Evolutionary conservation across 2,888 invertebrate genomes (phyloP), one percentile per base, ranked within the genome.

Genomic region (Ochropleura leucogaster): DNA sequence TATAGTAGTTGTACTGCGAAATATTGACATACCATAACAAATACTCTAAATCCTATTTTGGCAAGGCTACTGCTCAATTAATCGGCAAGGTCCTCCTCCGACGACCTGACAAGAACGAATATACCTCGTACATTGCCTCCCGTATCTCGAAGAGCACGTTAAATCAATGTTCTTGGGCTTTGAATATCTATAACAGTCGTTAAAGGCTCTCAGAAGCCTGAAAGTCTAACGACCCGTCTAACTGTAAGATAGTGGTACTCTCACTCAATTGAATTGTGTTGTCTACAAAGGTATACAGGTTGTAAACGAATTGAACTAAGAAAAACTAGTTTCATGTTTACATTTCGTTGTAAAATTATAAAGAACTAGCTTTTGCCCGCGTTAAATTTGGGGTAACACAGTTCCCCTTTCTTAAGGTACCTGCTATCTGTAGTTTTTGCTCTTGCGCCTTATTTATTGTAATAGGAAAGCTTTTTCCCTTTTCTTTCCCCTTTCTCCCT

Each of bases 161-260:
- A 79, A 82, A 79, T 79, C 78, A 79, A 76, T 68, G 57, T 18
- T 47, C 18, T 14, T 47, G n/a, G n/a, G 44, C 49, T 49, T 30
- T 66, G 55, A 65, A 80, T 77, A 82, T 79, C 82, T 70, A 77
- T 69, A 82, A 20, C 69, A 65, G 77, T 77, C 64, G 64, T 79
- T 76, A 76, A 60, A 64, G 68, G 49, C 59, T 76, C 81, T 77
- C 49, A 51, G 77, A 55, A 69, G 16, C 77, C 53, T 59, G 82
- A 82, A 79, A 79, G 65, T 82, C 65, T 65, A 69, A 77, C 65
- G 77, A 42, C 69, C 79, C 63, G 16, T 65, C 77, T 79, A 82
- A 79, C 82, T 49, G 40, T 82, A 59, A 79, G 42, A 55, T 79
- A 79, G 44, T 68, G 63, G 40, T 18, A 53, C 47, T 82, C 44